Evolutionary conservation across 2,888 invertebrate species (phyloP), one percentile per base, ranked within the genome.

Genomic region (Papilio protenor): DNA sequence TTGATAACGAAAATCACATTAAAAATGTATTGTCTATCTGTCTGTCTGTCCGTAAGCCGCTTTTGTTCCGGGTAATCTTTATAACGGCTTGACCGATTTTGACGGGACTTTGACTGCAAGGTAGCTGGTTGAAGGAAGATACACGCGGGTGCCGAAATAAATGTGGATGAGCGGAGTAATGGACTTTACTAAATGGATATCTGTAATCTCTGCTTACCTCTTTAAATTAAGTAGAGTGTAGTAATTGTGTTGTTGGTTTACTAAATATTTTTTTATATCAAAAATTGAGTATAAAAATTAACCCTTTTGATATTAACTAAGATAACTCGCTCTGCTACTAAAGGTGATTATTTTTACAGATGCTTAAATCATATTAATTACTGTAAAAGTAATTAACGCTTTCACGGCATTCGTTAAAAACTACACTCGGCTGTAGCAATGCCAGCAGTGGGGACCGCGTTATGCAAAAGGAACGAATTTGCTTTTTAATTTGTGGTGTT

Each of bases 341-440:
- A 71, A 69, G 55, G 84, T 79, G 82, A 82, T 82, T 78, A 84
- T 87, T 90, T 89, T 90, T 89, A 85, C 84, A 90, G 89, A 92
- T 92, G 89, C 89, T 91, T 93, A 92, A 94, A 93, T 94, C 92
- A 92, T 92, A 92, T 93, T 94, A 94, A 94, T 94, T 94, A 91
- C 92, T 89, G 92, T 85, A 85, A 91, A 94, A 94, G 94, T 91
- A 94, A 94, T 94, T 94, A 94, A 94, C 92, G 94, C 91, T 89
- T 92, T 92, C 91, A 89, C 88, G 87, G 89, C 87, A 91, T 94
- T 92, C 92, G 93, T 93, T 94, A 94, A 94, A 94, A 94, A 94
- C 91, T 93, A 85, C 83, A 91, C 92, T 90, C 89, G 82, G 81
- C 87, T 85, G 89, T 88, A 88, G 87, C 89, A 89, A 85, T 86